phyloP scores from a whole-genome alignment of 2,888 invertebrate species.

The Aleiodes alternator region DNA sequence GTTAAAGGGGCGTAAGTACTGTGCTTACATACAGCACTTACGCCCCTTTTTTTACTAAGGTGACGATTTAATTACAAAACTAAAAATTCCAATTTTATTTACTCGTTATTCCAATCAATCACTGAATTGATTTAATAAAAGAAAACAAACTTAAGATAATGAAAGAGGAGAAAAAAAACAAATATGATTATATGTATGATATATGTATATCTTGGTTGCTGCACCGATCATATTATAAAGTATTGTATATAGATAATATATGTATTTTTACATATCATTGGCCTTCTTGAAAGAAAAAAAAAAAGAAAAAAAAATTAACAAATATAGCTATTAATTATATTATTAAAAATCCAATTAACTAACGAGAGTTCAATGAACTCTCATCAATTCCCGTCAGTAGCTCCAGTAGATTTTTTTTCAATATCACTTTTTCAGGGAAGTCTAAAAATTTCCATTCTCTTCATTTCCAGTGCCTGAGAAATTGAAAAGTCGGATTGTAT shows the following conservation, averaged over 20 bases:
- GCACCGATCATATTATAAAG: conserved; percentile 72
- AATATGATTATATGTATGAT: conserved; percentile 72
- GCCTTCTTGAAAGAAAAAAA: conserved; percentile 68
- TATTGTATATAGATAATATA: conserved; percentile 73
- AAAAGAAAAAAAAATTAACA: conserved; percentile 62
- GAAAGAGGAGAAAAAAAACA: conserved; percentile 47
- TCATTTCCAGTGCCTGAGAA: conserved; percentile 55
- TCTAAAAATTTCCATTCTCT: conserved; percentile 7
- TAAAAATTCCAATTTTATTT: conserved; percentile 8
- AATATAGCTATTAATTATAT: conserved; percentile 60
- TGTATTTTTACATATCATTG: conserved; percentile 76
- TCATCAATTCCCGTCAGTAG: neutral
- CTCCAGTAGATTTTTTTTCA: neutral
- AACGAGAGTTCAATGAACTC: neutral
- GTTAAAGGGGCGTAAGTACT: too few species aligned
- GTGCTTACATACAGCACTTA: too few species aligned
- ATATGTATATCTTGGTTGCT: conserved; percentile 74
- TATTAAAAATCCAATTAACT: conserved; percentile 39
- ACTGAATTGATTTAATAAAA: neutral
- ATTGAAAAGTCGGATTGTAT: neutral
- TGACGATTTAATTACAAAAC: too few species aligned
- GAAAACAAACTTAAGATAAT: conserved; percentile 30
- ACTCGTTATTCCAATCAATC: conserved; percentile 14
- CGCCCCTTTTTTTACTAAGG: too few species aligned
- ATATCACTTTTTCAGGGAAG: conserved; percentile 31